These are phyloP conservation scores for Ametastegia equiseti DNA, from an alignment of 2,888 invertebrate genomes.

Conservation along the genomic window DNA sequence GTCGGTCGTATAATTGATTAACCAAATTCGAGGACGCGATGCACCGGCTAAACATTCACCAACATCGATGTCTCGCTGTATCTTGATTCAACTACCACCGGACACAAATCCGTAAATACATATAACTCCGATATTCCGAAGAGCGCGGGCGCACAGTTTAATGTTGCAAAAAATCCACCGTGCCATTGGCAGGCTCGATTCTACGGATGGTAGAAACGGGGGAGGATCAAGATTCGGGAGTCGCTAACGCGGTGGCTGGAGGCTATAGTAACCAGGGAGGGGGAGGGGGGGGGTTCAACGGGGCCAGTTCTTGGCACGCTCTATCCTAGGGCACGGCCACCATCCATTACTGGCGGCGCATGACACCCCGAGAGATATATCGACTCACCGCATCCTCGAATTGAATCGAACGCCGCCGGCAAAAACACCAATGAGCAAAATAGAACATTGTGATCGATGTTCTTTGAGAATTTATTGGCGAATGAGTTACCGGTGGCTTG, in stretches of 20 bases:
- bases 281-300: slow-evolving; percentile 55
- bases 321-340: slow-evolving; percentile 73
- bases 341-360: slow-evolving; percentile 73
- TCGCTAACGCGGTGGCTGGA: slow-evolving; percentile 39
- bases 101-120: not conserved
- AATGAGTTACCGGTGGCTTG: slow-evolving; percentile 69
- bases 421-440: slow-evolving; percentile 75
- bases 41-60: not conserved
- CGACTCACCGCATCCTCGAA: slow-evolving; percentile 75
- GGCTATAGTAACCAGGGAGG: slow-evolving; percentile 32
- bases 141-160: slow-evolving; percentile 12
- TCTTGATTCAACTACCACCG: not conserved
- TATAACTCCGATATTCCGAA: not conserved
- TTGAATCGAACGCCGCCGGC: slow-evolving; percentile 74
- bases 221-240: slow-evolving; percentile 43
- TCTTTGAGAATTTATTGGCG: slow-evolving; percentile 72
- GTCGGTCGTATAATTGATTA: slow-evolving; percentile 29
- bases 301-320: slow-evolving; percentile 70
- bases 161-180: slow-evolving; percentile 34
- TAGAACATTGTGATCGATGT: slow-evolving; percentile 75
- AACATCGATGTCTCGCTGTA: not conserved
- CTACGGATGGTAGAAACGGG: slow-evolving; percentile 28
- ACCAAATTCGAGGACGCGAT: slow-evolving; percentile 16
- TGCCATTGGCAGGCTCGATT: slow-evolving; percentile 45
- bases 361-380: slow-evolving; percentile 74